Percentiles rank a stretch among this genome's conserved stretches.
These are phyloP conservation scores for Acanthornis magna DNA, from an alignment of 2,797 vertebrate species.

Conservation along the genomic window DNA sequence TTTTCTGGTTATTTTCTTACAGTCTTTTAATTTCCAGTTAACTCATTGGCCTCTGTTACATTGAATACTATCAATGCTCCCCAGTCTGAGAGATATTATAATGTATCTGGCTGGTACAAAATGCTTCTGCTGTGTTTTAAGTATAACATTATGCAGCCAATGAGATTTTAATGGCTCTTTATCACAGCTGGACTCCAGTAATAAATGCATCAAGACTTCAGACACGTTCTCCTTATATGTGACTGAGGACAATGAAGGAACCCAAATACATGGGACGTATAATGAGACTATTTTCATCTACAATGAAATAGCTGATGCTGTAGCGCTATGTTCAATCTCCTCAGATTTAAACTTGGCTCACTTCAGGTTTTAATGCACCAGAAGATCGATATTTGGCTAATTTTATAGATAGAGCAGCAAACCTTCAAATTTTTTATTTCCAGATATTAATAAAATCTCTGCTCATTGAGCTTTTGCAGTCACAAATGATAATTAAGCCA, in stretches of 20 bases:
- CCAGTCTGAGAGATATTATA: not conserved
- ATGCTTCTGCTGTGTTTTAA: slow-evolving; percentile 45
- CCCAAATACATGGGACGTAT: slow-evolving; percentile 27
- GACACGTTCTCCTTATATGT: not conserved
- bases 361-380: slow-evolving; percentile 61
- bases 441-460: slow-evolving; percentile 32
- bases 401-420: slow-evolving; percentile 10
- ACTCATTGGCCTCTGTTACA: not conserved
- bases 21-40: not conserved
- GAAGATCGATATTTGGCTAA: slow-evolving; percentile 59
- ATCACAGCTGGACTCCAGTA: slow-evolving; percentile 36
- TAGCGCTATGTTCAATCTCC: slow-evolving; percentile 46
- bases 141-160: slow-evolving; percentile 5
- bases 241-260: not conserved
- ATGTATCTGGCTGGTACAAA: slow-evolving; percentile 22
- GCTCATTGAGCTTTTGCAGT: not conserved
- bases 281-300: slow-evolving; percentile 63
- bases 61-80: not conserved
- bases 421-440: slow-evolving; percentile 43
- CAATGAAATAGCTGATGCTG: not conserved
- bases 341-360: slow-evolving; percentile 32
- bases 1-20: not conserved
- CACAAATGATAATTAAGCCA: not conserved
- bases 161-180: slow-evolving; percentile 61
- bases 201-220: slow-evolving; percentile 23